Evolutionary conservation across 2,113 vertebrate species (phyloP).

Genomic region (Halcyon senegalensis): DNA sequence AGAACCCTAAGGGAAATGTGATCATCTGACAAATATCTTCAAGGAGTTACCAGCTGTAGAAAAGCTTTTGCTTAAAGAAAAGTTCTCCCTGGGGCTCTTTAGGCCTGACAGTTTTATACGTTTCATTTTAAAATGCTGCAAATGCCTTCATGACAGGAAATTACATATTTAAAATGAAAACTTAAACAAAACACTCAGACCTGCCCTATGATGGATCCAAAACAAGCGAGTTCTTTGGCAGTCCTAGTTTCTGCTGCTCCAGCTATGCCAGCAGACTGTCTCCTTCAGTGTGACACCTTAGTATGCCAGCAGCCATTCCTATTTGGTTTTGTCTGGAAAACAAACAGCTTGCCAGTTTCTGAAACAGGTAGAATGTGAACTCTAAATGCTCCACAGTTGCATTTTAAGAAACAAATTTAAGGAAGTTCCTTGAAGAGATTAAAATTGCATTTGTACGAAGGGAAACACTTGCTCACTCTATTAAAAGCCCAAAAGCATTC

Average conservation of each 20-base stretch:
- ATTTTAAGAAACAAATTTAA: not conserved
- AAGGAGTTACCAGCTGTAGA: not conserved
- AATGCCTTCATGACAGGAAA: not conserved
- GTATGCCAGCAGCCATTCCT: not conserved
- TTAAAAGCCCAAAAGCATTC: not conserved
- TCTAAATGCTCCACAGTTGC: not conserved
- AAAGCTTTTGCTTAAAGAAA: not conserved
- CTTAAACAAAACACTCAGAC: not conserved
- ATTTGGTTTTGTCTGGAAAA: not conserved
- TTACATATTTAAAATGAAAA: not conserved
- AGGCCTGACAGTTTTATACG: not conserved
- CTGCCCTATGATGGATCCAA: not conserved
- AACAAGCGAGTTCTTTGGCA: not conserved
- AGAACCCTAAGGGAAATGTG: not conserved
- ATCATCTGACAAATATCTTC: not conserved
- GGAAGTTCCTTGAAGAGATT: not conserved
- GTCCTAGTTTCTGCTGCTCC: not conserved
- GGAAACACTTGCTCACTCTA: not conserved
- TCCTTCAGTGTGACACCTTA: not conserved
- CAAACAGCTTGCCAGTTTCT: not conserved
- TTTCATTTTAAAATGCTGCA: not conserved
- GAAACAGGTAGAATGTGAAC: not conserved
- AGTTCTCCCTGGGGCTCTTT: not conserved
- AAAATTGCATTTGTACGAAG: not conserved
- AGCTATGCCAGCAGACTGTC: not conserved